Base-by-base conservation (phyloP, 2,888 invertebrate species). In the Caenorhabditis macrosperma region DNA sequence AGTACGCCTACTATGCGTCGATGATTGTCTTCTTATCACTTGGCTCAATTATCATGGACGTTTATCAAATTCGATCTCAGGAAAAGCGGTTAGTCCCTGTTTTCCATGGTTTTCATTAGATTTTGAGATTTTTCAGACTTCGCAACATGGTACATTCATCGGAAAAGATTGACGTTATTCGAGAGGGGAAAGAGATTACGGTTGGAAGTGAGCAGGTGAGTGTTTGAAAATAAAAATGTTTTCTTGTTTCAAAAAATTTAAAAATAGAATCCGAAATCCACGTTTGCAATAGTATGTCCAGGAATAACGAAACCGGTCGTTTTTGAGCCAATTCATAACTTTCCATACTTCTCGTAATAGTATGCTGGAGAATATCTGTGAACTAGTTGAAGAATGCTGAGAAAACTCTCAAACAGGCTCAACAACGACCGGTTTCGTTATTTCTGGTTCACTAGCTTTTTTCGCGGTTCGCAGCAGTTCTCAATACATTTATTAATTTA, bases 1-100 rank as follows among this genome's bases (percentile, higher is more conserved):
- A 94, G 82, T 96, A 96, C 91, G 93, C 94, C 88, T 94, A 94
- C 88, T 96, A 96, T 92, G 95, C 95, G 5, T 92, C 93, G 9
- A 95, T 95, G 88, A 95, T 96, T 84, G 93, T 96, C 63, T 88
- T 94, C 67, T 93, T 96, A 91, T 95, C 96, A 0, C 90, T 94
- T 20, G 92, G 94, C 33, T 95, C 96, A n/a, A 94, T 95, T 67
- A 50, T 80, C 9, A 77, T 85, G 76, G 90, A 90, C 59, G 86
- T 90, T 17, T 87, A 80, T 68, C 89, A 90, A 66, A 90, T 85
- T 26, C 77, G 90, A 35, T 82, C 96, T 95, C 97, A 97, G 92
- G 96, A 98, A 92, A 93, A 93, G 44, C 61, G 76, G 84, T 82
- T 57, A 17, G 17, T 2, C 46, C n/a, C 22, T 44, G 24, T 46